Conservation (phyloP, 30 jellyfish, hydroid and myxozoan genomes). For the Turritopsis rubra region DNA sequence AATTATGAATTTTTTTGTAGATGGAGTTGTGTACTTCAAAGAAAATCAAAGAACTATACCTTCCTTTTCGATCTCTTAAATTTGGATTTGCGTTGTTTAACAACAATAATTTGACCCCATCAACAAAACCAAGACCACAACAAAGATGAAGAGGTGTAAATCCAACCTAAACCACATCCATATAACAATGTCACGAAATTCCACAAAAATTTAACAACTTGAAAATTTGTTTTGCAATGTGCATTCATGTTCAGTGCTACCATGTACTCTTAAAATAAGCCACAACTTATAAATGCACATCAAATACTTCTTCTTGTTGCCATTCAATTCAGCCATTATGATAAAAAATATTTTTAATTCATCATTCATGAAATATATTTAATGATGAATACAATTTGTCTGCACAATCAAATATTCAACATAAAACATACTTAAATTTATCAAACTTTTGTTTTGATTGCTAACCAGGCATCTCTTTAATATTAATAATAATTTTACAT, state of each 20-base stretch:
- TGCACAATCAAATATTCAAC: too few relatives aligned
- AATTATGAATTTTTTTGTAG: too few relatives aligned
- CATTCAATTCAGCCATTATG: background rate
- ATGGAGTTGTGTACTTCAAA: too few relatives aligned
- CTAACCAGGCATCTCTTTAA: too few relatives aligned
- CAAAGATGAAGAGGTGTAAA: constrained; percentile 17
- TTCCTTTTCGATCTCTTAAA: background rate
- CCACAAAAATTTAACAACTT: background rate
- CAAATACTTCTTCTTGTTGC: background rate
- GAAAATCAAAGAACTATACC: too few relatives aligned
- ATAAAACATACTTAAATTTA: too few relatives aligned
- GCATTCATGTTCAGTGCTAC: too few relatives aligned
- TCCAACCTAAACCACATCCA: background rate
- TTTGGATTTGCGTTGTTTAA: background rate
- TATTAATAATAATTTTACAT: too few relatives aligned
- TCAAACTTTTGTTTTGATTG: background rate
- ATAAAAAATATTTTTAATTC: background rate
- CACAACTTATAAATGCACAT: too few relatives aligned
- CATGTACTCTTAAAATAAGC: too few relatives aligned
- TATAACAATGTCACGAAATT: background rate
- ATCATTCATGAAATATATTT: background rate
- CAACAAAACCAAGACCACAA: constrained; percentile 13
- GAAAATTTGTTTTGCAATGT: too few relatives aligned
- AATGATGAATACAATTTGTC: too few relatives aligned
- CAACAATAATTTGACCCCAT: background rate